Percentiles rank a stretch among this genome's conserved stretches.
Evolutionary conservation across 2,888 invertebrate species (phyloP).

Genomic region (Elmis aenea): DNA sequence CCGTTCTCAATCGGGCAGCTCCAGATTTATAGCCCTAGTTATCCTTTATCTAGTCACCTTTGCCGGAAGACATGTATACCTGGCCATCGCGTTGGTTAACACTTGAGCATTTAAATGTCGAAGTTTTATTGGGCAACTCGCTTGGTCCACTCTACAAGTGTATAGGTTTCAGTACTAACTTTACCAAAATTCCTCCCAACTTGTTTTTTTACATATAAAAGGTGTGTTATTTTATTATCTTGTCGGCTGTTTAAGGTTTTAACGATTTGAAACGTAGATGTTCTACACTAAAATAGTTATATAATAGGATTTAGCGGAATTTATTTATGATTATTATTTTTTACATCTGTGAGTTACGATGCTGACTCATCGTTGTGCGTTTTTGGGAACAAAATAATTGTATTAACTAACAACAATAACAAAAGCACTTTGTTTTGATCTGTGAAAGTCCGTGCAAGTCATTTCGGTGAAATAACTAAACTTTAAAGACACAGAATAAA

Average conservation of each 20-base stretch:
- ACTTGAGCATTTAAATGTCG: slow-evolving; percentile 2
- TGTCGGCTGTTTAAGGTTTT: slow-evolving; percentile 25
- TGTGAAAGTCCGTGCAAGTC: too few species aligned
- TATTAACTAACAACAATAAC: too few species aligned
- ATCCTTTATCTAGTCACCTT: slow-evolving; percentile 26
- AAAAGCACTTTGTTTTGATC: too few species aligned
- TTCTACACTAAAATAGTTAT: slow-evolving; percentile 20
- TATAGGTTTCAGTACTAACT: slow-evolving; percentile 15
- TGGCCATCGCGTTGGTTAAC: slow-evolving; percentile 12
- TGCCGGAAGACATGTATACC: slow-evolving; percentile 24
- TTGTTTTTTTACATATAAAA: slow-evolving; percentile 19
- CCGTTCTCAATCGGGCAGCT: slow-evolving; percentile 20
- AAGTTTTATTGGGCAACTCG: neutral
- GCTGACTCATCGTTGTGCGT: too few species aligned
- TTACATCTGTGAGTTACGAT: too few species aligned
- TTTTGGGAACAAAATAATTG: too few species aligned
- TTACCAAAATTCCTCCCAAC: slow-evolving; percentile 13
- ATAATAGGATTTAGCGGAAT: slow-evolving; percentile 21
- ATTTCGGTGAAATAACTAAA: too few species aligned
- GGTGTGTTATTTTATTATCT: slow-evolving; percentile 27
- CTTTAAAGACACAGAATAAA: too few species aligned
- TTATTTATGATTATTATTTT: too few species aligned
- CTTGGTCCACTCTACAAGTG: slow-evolving; percentile 15
- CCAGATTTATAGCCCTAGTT: slow-evolving; percentile 26
- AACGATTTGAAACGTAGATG: slow-evolving; percentile 23